Evolutionary conservation across 2,888 invertebrate species (phyloP).

Genomic region (Noctua comes): DNA sequence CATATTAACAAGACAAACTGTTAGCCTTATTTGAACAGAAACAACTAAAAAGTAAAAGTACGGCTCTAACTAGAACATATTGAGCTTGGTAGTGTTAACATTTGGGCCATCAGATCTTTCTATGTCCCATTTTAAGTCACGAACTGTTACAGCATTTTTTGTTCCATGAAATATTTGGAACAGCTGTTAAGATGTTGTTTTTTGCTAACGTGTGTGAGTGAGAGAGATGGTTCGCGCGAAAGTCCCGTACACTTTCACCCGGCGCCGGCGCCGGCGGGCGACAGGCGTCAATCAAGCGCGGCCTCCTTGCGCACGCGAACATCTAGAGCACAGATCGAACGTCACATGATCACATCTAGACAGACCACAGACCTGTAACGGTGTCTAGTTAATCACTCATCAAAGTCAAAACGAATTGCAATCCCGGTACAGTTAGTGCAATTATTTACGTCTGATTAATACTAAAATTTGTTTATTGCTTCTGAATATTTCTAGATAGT

Average conservation of each 20-base stretch:
- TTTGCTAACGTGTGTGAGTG: slow-evolving; percentile 60
- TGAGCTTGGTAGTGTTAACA: slow-evolving; percentile 37
- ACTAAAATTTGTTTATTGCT: slow-evolving; percentile 3
- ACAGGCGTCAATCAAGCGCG: slow-evolving; percentile 67
- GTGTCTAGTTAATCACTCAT: slow-evolving; percentile 43
- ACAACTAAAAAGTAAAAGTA: slow-evolving; percentile 59
- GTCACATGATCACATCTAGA: slow-evolving; percentile 45
- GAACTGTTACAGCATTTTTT: slow-evolving; percentile 65
- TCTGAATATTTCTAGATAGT: background rate
- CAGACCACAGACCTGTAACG: slow-evolving; percentile 52
- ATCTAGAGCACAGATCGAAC: slow-evolving; percentile 43
- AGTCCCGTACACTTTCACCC: slow-evolving; percentile 80
- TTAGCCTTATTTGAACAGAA: slow-evolving; percentile 14
- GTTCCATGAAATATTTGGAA: slow-evolving; percentile 59
- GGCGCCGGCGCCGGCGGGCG: slow-evolving; percentile 40
- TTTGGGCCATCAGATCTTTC: slow-evolving; percentile 36
- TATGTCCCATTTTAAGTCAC: slow-evolving; percentile 50
- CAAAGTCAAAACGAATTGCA: slow-evolving; percentile 40
- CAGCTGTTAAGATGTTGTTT: slow-evolving; percentile 60
- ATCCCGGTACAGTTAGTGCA: slow-evolving; percentile 53
- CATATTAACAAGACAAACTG: slow-evolving; percentile 17
- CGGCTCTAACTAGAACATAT: slow-evolving; percentile 52
- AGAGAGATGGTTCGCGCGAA: slow-evolving; percentile 63
- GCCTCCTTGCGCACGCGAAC: slow-evolving; percentile 55
- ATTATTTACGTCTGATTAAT: slow-evolving; percentile 21